A percentile compares a stretch with the other conserved stretches of the same genome.
Evolutionary conservation across 2,888 invertebrate genomes (phyloP).

Genomic region (Sphaerophoria taeniata): DNA sequence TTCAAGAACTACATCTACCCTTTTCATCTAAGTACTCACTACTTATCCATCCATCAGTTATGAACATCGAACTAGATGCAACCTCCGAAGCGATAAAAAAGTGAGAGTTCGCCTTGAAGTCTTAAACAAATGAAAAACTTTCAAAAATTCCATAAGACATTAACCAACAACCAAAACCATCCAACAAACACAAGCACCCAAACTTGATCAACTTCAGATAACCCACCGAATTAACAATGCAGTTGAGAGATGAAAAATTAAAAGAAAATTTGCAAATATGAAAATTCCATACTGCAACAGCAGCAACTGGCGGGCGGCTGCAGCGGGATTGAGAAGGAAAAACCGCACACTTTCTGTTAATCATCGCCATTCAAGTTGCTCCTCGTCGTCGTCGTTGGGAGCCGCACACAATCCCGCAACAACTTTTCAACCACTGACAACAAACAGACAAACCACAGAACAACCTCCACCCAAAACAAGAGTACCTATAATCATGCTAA

Average conservation of each 20-base stretch:
- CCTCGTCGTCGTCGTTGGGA: background rate
- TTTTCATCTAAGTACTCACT: background rate
- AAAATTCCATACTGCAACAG: slow-evolving; percentile 37
- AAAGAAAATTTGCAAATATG: slow-evolving; percentile 35
- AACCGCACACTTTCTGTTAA: slow-evolving; percentile 65
- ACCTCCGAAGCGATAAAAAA: slow-evolving; percentile 11
- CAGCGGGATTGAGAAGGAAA: background rate
- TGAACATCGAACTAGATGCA: background rate
- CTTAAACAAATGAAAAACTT: slow-evolving; percentile 19
- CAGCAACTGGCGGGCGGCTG: background rate
- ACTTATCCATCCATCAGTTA: background rate
- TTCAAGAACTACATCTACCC: slow-evolving; percentile 1
- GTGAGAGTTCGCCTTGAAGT: slow-evolving; percentile 53
- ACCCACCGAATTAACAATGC: slow-evolving; percentile 10
- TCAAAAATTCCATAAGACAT: slow-evolving; percentile 19
- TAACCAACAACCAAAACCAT: slow-evolving; percentile 12
- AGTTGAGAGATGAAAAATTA: background rate
- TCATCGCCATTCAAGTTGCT: slow-evolving; percentile 53
- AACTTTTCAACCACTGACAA: slow-evolving; percentile 20
- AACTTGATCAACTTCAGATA: slow-evolving; percentile 42
- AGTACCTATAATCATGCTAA: slow-evolving; percentile 51
- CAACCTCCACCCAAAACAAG: background rate
- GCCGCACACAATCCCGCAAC: background rate
- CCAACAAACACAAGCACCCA: too few relatives aligned
- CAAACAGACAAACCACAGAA: slow-evolving; percentile 24